Base-by-base conservation (phyloP, 2,797 vertebrate species). In the Remorina albescens region DNA sequence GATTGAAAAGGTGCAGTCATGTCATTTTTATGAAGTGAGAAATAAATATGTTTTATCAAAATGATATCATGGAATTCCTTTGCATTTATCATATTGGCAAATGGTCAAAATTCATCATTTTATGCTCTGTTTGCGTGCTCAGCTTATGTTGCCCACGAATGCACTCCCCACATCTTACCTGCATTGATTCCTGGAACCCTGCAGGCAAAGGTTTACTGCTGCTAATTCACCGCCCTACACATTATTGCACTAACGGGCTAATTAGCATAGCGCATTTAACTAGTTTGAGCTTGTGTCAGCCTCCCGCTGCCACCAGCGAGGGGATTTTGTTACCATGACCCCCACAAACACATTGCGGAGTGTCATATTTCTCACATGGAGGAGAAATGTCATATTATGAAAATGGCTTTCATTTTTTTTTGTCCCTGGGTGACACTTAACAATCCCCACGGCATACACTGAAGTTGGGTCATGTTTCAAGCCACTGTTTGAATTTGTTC, bases 31-130 rank as follows among this genome's bases (percentile, higher is more conserved):
- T 85, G 78, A 89, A 80, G 54, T 77, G 76, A 85, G 36, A 81
- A 93, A 92, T 92, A 91, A 91, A 92, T 71, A 65, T 86, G 76
- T 86, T 89, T 86, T 80, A 67, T 41, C 67, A 82, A 83, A 85
- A 68, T 44, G 18, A 28, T 39, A 26, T 58, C 57, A 60, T 39
- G 7, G 0, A 5, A 18, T 67, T 19, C 81, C 18, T 74, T 71
- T 74, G 25, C 5, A 51, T 65, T 56, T 41, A 11, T 37, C 28
- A 5, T 10, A 19, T 55, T 21, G 2, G 32, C 16, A 47, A 1
- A 15, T 1, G 28, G 15, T 0, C 9, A 9, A 9, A 5, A 15
- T n/a, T 4, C 28, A 18, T 15, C 11, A 10, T 70, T 49, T 36
- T 28, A 21, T 23, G 19, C 30, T 6, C 34, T 46, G 23, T 36